A percentile compares a stretch with the other conserved stretches of the same genome.
These are phyloP conservation scores for Drosophila koepferae DNA, from an alignment of 2,888 invertebrate species.

Conservation along the genomic window DNA sequence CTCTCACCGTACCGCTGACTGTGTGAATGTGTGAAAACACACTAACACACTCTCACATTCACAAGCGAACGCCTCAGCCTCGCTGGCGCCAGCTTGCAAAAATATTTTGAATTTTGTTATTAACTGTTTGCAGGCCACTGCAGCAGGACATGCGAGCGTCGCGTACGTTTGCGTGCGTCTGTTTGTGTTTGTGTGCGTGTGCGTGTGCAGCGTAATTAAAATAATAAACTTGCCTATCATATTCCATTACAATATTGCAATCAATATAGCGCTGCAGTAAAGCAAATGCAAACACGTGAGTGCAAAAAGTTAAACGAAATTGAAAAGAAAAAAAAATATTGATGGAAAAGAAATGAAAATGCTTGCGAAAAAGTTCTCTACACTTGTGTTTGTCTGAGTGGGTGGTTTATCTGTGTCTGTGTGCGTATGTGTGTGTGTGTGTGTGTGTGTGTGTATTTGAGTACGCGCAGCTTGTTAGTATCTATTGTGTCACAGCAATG, in stretches of 20 bases:
- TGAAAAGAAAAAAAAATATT: neutral
- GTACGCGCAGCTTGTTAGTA: slow-evolving; percentile 59
- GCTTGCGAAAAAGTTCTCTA: slow-evolving; percentile 58
- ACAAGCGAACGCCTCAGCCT: slow-evolving; percentile 32
- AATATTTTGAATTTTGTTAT: slow-evolving; percentile 62
- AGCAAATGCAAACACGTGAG: slow-evolving; percentile 52
- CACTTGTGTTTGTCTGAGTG: slow-evolving; percentile 24
- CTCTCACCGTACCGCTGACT: neutral
- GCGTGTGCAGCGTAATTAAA: slow-evolving; percentile 17
- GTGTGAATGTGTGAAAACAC: slow-evolving; percentile 58
- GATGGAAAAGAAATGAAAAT: slow-evolving; percentile 2
- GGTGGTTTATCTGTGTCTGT: slow-evolving; percentile 9
- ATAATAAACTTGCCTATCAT: slow-evolving; percentile 22
- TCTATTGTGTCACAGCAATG: slow-evolving; percentile 53
- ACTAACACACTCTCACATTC: slow-evolving; percentile 52
- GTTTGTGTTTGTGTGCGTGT: slow-evolving; percentile 6
- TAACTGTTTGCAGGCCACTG: slow-evolving; percentile 64
- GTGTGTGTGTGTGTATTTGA: slow-evolving; percentile 38
- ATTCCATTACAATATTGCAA: slow-evolving; percentile 54
- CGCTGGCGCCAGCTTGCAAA: slow-evolving; percentile 46
- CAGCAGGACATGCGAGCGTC: slow-evolving; percentile 59
- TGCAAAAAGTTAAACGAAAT: slow-evolving; percentile 23
- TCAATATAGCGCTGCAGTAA: slow-evolving; percentile 60
- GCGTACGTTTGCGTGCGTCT: neutral
- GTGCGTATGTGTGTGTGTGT: slow-evolving; percentile 10